Base-by-base conservation (phyloP, 2,797 vertebrate genomes). In the Crypturellus tataupa region DNA sequence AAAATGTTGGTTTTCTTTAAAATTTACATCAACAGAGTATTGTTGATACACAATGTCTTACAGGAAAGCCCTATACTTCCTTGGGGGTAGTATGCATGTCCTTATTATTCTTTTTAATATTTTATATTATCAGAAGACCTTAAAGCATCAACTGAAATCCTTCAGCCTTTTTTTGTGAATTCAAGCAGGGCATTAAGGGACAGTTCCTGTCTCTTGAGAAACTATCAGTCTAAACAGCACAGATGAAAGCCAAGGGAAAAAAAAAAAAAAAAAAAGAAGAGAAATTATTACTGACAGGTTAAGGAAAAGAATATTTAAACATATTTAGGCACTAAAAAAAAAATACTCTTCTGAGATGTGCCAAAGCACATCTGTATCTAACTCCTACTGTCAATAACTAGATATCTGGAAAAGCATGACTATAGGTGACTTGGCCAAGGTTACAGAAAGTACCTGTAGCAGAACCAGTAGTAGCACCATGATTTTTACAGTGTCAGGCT, bases 391-490 rank as follows among this genome's bases (percentile, higher is more conserved):
- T 53, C 35, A 27, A 39, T 53, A 53, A 70, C 19, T 20, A 53
- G 4, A 20, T 27, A 3, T 47, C 25, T 42, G 39, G 33, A 79
- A 63, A 81, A 84, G 8, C 25, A 60, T 12, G 35, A 56, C 10
- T 46, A 12, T 5, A 25, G 5, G 18, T 82, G 27, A 64, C n/a
- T 68, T 65, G 8, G 9, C 17, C 33, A 55, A 80, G 85, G 15
- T 58, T 35, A 58, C 0, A 1, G 15, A 72, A 19, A 58, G 3
- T 51, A 19, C 31, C 51, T 40, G 27, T 1, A 10, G 12, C 11
- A 79, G 40, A 72, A 82, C 20, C 4, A 11, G 9, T 39, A 53
- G 35, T 56, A 56, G 15, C 24, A 85, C 37, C 29, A 40, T 59
- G 29, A 55, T 51, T 91, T 91, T 83, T 46, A 59, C 18, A 10